Conservation (phyloP, 2,797 vertebrate species). For the Brachyrhaphis roseni region DNA sequence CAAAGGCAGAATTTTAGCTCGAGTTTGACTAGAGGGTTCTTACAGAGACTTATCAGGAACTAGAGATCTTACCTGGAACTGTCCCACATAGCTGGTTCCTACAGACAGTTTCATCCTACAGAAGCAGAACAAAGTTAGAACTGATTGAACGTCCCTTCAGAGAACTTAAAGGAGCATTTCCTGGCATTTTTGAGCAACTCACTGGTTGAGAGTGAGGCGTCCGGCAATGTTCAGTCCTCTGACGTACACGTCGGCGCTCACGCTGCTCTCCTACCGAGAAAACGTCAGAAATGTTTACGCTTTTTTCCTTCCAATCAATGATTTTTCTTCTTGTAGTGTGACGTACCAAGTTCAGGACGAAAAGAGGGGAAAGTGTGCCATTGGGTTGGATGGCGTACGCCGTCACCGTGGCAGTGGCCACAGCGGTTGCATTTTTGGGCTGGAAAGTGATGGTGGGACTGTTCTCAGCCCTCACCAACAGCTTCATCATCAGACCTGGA, state of each 20-base stretch:
- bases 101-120: conserved; percentile 75
- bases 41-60: conserved; percentile 3
- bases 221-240: conserved; percentile 67
- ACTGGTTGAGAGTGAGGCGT: conserved; percentile 74
- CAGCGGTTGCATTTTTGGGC: conserved; percentile 63
- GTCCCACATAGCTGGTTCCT: conserved; percentile 74
- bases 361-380: conserved; percentile 73
- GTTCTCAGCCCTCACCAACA: conserved; percentile 65
- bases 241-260: conserved; percentile 67
- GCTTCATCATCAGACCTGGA: conserved; percentile 78
- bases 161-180: conserved; percentile 3
- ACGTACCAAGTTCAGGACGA: conserved; percentile 79
- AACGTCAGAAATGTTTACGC: neutral
- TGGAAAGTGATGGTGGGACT: conserved; percentile 62
- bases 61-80: conserved; percentile 71
- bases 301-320: neutral
- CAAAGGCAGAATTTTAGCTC: neutral
- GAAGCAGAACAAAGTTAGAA: conserved; percentile 47
- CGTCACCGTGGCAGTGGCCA: conserved; percentile 55
- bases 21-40: neutral
- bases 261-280: conserved; percentile 67
- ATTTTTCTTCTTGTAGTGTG: neutral
- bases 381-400: conserved; percentile 80
- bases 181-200: conserved; percentile 36
- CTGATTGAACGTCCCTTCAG: conserved; percentile 11